Evolutionary conservation across 1,140 invertebrate species (phyloP), one percentile per base, ranked within the genome.

Genomic region (Phocides pigmalion): DNA sequence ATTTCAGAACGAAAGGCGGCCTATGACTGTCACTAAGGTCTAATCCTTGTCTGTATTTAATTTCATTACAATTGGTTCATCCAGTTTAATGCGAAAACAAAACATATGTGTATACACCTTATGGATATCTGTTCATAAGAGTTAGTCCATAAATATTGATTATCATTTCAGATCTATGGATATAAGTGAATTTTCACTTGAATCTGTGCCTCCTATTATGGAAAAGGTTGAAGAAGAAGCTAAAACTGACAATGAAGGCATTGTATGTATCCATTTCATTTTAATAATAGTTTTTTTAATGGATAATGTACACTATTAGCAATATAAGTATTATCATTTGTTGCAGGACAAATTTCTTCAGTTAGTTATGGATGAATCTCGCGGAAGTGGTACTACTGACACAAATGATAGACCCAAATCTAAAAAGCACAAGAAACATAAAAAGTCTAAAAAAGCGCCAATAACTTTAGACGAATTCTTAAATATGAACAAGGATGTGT

Each of bases 401-500:
- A 35, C 19, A 39, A 42, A 63, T 49, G 76, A 69, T n/a, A 84
- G 79, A 74, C 59, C 68, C n/a, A 90, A 84, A 62, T 58, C 69
- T 41, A 87, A 87, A 63, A 91, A 91, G 69, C 86, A 88, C 59
- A 89, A 89, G 62, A 91, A 91, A 67, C 88, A 89, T 56, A 91
- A 91, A 64, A 90, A 89, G 69, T 84, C 83, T 0, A 91, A 91
- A 61, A 91, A 89, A 59, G 56, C 80, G 20, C 74, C 90, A 11
- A 92, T 92, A 32, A 90, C 89, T 5, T 72, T 92, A 3, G 83
- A 90, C 70, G 83, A 92, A 53, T 92, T 92, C 59, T 66, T 92
- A 32, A 89, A 87, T 68, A 92, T 92, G 90, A 90, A 92, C 61
- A 87, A 86, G 71, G 90, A 92, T 70, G 84, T 92, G 3, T 92